Base-by-base conservation (phyloP, 2,113 vertebrate species). In the Montifringilla adamsi region DNA sequence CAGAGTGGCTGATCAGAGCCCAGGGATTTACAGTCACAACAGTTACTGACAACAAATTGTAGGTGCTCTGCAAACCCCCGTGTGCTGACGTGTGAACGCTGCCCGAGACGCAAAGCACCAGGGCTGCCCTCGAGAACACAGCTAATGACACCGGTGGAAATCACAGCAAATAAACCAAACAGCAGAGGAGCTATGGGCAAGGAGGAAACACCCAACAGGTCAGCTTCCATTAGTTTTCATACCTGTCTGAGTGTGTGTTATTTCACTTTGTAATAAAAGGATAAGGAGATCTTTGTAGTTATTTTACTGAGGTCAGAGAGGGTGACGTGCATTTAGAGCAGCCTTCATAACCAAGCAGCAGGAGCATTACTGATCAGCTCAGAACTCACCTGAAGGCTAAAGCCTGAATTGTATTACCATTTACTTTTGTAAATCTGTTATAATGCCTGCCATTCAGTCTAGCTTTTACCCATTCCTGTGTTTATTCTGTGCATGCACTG, bases 1-100 rank as follows among this genome's bases (percentile, higher is more conserved):
- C 59, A 16, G 21, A 74, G 85, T 28, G 52, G 68, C 72, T 88
- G 87, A 93, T 94, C 82, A 92, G 93, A 96, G 88, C 68, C 15
- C 6, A 0, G 52, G 80, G 92, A 84, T 94, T 77, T 93, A 59
- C 90, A 84, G 47, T 66, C 83, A 53, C 64, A 66, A n/a, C 56
- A 56, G 63, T 58, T 52, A 58, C 86, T 64, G 88, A 88, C 78
- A 88, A 88, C 5, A 8, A 92, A 52, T 59, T 72, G 60, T 88
- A 81, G 93, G 85, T 84, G 69, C 90, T 80, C 44, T 63, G 68
- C 85, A 75, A 88, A 94, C 41, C 81, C 37, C 49, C 28, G 0
- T 0, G 0, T 2, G 23, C 94, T 62, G 68, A 39, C 13, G 17
- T 7, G 67, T 24, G 52, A 86, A 70, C 2, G 0, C 47, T 7